Conservation (phyloP, 2,113 vertebrate genomes). For the Rhynchopsitta pachyrhyncha region DNA sequence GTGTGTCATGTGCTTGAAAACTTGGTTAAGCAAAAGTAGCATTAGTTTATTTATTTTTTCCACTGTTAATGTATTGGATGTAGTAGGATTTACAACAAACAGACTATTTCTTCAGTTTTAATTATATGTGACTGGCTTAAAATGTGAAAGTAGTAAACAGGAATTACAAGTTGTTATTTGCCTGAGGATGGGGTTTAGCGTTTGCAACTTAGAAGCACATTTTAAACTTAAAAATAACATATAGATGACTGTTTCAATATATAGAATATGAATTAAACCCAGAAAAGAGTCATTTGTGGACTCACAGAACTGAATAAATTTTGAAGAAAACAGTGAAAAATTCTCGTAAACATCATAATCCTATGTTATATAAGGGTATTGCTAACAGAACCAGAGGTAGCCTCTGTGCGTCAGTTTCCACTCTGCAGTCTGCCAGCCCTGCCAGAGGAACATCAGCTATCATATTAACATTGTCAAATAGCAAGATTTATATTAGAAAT, state of each 20-base stretch:
- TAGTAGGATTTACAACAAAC: slow-evolving; percentile 11
- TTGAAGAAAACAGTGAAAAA: not conserved
- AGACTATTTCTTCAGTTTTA: not conserved
- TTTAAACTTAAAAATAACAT: not conserved
- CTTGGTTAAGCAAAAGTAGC: not conserved
- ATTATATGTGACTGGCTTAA: not conserved
- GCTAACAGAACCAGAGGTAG: not conserved
- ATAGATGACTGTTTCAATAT: not conserved
- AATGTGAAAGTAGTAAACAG: not conserved
- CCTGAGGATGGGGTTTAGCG: not conserved
- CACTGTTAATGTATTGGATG: not conserved
- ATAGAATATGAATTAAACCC: not conserved
- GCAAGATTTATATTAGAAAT: not conserved
- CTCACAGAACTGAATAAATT: not conserved
- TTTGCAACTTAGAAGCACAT: not conserved
- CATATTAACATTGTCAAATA: not conserved
- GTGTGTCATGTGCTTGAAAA: not conserved
- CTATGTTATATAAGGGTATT: not conserved
- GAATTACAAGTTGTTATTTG: not conserved
- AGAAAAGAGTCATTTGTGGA: not conserved
- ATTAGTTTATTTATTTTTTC: not conserved
- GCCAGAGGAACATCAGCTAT: not conserved
- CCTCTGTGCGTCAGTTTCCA: not conserved
- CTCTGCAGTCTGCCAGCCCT: not conserved
- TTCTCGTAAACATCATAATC: not conserved